Conservation (phyloP, 2,888 invertebrate species). For the Calliopum simillimum region DNA sequence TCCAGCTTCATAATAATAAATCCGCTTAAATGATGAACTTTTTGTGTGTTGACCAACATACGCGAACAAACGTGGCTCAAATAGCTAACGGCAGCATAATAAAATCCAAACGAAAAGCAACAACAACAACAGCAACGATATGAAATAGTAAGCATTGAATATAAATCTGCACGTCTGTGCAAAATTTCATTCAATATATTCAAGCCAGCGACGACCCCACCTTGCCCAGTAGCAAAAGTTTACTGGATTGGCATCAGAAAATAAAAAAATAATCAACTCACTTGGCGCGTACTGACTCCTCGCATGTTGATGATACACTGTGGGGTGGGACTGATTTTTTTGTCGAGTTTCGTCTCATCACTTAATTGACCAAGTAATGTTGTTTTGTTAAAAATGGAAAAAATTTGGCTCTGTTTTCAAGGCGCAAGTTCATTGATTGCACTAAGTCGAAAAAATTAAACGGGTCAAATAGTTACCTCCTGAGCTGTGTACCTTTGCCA, state of each 20-base stretch:
- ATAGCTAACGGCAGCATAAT: conserved; percentile 6
- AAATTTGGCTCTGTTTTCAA: too few species aligned
- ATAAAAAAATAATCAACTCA: conserved; percentile 1
- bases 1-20: conserved; percentile 1
- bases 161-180: conserved; percentile 14
- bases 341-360: too few species aligned
- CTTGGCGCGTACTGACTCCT: background rate
- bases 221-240: background rate
- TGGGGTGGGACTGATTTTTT: too few species aligned
- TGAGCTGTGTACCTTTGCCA: too few species aligned
- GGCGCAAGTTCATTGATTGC: too few species aligned
- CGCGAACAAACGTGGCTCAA: background rate
- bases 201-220: background rate
- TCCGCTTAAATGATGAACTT: conserved; percentile 22
- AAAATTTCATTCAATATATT: conserved; percentile 2
- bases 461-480: too few species aligned
- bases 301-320: background rate
- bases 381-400: too few species aligned
- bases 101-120: background rate
- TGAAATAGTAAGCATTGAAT: conserved; percentile 6
- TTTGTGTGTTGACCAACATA: conserved; percentile 18
- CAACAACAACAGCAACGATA: conserved; percentile 1
- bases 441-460: too few species aligned
- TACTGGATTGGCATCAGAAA: background rate
- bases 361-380: too few species aligned